Base-by-base conservation (phyloP, 2,888 invertebrate species). In the Gonocerus acuteangulatus region DNA sequence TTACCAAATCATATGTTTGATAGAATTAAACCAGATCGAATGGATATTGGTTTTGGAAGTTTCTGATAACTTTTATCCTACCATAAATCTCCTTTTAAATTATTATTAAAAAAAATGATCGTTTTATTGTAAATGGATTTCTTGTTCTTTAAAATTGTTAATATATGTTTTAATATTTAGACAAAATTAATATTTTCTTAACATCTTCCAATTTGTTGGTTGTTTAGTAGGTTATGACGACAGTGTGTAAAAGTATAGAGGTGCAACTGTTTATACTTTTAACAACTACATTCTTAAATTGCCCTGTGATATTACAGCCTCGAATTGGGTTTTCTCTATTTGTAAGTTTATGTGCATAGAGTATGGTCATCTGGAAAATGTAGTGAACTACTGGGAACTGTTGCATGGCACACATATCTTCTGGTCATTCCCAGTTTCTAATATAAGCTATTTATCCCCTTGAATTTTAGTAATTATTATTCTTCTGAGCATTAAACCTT, bases 11-110 rank as follows among this genome's bases (percentile, higher is more conserved):
- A 76, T 69, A 75, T 78, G 69, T 77, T 78, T 62, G 78, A 78
- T 68, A 72, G 76, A 64, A 73, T 77, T 54, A 79, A 78, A 69
- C 77, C 78, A 65, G 74, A 74, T 60, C 69, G 73, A 23, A 72
- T 74, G 72, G 79, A 79, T 68, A 73, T 79, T 60, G 77, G 78
- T 3, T 79, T 77, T 65, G 75, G 77, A 51, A 75, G 78, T 61
- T 79, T 78, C 69, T 79, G 75, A 78, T 72, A 64, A 62, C 32
- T 57, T 59, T 58, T 49, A 48, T 45, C 21, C 34, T 34, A 39
- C 23, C 52, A 34, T 52, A 36, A 52, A 21, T 52, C 52, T 52
- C 52, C 52, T 36, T 52, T 36, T 51, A 16, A 48, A 51, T 51
- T 18, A 39, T 61, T 48, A 56, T 52, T 48, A 39, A 48, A 44